phyloP scores from a whole-genome alignment of 2,797 vertebrate species.

The Simalia tracyae region DNA sequence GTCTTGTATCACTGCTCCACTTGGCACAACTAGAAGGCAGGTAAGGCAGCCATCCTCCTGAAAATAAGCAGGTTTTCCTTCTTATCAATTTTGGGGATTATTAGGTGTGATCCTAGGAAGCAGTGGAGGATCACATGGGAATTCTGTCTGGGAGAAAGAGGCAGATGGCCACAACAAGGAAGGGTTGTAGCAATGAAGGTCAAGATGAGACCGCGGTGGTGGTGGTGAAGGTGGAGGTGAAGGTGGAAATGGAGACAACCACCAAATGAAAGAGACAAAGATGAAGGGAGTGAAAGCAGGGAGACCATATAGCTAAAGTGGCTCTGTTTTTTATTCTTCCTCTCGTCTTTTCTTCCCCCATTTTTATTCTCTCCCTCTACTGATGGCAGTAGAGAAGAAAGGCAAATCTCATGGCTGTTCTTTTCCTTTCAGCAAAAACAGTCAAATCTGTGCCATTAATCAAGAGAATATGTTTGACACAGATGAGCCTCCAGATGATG shows the following conservation, averaged over 20 bases:
- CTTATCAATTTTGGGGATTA: background rate
- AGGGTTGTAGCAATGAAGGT: background rate
- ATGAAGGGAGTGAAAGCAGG: no score
- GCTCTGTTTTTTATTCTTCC: no score
- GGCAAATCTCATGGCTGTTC: background rate
- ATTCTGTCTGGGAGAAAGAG: background rate
- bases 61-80: background rate
- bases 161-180: background rate
- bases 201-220: no score
- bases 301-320: no score
- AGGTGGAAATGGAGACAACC: no score
- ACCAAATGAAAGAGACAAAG: no score
- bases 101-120: background rate
- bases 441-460: background rate
- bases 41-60: background rate
- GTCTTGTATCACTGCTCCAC: constrained; percentile 48
- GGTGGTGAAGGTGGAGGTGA: background rate
- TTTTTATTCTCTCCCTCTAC: no score
- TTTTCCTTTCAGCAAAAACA: background rate
- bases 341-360: no score
- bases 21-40: background rate
- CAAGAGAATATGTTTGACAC: background rate
- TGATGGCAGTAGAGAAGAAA: no score
- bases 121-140: background rate
- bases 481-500: no score